Evolutionary conservation across 2,113 vertebrate genomes (phyloP).

Genomic region (Amia ocellicauda): DNA sequence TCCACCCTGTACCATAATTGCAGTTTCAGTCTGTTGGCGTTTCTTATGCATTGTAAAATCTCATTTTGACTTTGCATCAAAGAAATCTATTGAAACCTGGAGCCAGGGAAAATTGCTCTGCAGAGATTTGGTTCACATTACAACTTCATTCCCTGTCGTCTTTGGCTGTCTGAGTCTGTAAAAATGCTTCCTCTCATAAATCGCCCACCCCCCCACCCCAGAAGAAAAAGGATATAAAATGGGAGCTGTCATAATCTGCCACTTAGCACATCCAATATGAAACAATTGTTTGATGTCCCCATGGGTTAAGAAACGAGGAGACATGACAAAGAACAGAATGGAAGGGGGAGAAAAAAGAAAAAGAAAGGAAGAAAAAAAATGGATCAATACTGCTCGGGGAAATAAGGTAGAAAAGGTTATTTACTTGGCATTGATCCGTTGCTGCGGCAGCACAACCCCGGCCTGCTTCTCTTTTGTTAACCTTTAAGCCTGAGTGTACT

Average conservation of each 20-base stretch:
- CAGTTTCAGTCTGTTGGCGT: too few relatives aligned
- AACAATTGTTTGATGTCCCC: conserved; percentile 66
- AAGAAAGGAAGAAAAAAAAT: conserved; percentile 53
- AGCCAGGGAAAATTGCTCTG: neutral
- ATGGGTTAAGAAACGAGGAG: conserved; percentile 65
- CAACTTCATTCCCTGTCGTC: neutral
- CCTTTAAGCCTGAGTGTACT: conserved; percentile 95
- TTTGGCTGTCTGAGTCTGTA: neutral
- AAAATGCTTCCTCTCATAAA: conserved; percentile 20
- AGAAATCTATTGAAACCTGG: neutral
- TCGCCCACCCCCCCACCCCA: conserved; percentile 44
- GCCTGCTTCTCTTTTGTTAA: conserved; percentile 99
- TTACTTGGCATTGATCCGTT: conserved; percentile 98
- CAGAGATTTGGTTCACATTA: neutral
- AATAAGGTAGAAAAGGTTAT: conserved; percentile 99
- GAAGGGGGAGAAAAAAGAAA: conserved; percentile 69
- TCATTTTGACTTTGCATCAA: too few relatives aligned
- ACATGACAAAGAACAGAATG: conserved; percentile 79
- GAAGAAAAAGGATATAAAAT: conserved; percentile 61
- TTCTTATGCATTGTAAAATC: too few relatives aligned
- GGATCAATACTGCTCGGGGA: conserved; percentile 96
- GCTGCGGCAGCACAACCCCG: conserved; percentile 80
- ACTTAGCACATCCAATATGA: conserved; percentile 72
- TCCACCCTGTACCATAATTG: too few relatives aligned
- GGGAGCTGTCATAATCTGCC: conserved; percentile 75